Conservation (phyloP, 2,888 invertebrate species). For the Cosmia trapezina region DNA sequence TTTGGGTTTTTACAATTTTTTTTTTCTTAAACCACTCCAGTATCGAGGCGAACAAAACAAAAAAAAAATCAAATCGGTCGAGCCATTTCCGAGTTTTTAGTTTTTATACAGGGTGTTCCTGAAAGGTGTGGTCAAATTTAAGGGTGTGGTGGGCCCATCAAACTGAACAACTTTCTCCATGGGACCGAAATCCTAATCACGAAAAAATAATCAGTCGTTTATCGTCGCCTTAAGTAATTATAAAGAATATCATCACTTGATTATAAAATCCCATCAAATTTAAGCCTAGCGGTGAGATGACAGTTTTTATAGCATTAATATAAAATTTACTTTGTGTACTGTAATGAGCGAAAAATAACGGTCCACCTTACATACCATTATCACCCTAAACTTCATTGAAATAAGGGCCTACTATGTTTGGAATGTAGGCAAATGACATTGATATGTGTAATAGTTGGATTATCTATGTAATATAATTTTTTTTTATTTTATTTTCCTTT, state of each 20-base stretch:
- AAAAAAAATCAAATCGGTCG: too few relatives aligned
- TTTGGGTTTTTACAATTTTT: too few relatives aligned
- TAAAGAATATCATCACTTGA: not conserved
- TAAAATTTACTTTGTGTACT: slow-evolving; percentile 46
- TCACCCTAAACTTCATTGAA: slow-evolving; percentile 25
- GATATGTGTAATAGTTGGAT: slow-evolving; percentile 40
- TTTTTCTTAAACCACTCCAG: too few relatives aligned
- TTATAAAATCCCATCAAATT: slow-evolving; percentile 1
- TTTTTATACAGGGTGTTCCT: too few relatives aligned
- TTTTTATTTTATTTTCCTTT: too few relatives aligned
- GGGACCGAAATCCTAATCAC: too few relatives aligned
- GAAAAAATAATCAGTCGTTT: too few relatives aligned
- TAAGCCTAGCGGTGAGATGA: not conserved
- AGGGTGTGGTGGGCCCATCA: too few relatives aligned
- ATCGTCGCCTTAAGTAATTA: not conserved
- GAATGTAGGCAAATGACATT: slow-evolving; percentile 58
- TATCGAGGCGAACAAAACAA: too few relatives aligned
- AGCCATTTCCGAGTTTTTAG: too few relatives aligned
- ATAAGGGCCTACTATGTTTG: slow-evolving; percentile 47
- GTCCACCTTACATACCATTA: slow-evolving; percentile 27
- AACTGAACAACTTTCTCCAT: too few relatives aligned
- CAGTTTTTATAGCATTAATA: slow-evolving; percentile 17
- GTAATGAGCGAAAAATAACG: slow-evolving; percentile 48
- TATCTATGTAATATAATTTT: slow-evolving; percentile 29
- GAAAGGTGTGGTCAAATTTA: too few relatives aligned